Percentiles rank a stretch among this genome's conserved stretches.
Evolutionary conservation across 2,797 vertebrate genomes (phyloP).

Genomic region (Hybognathus amarus): DNA sequence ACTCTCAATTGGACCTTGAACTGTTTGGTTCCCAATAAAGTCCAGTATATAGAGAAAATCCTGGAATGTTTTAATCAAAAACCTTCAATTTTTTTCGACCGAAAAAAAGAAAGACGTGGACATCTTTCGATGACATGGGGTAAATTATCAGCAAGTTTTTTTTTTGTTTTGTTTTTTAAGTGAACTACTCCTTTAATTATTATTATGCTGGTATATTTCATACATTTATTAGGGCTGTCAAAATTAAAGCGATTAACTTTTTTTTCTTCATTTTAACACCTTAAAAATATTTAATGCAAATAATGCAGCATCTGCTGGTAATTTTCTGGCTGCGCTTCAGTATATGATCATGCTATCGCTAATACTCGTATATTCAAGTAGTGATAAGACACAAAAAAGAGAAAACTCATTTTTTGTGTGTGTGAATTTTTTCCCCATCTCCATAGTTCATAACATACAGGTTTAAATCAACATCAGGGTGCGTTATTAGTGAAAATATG

Average conservation of each 20-base stretch:
- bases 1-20: too few relatives aligned
- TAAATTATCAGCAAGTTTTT: too few relatives aligned
- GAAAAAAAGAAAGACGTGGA: too few relatives aligned
- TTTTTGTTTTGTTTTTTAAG: too few relatives aligned
- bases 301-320: background rate
- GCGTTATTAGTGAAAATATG: background rate
- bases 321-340: background rate
- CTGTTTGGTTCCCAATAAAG: too few relatives aligned
- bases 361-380: background rate
- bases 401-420: background rate
- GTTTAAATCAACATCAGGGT: background rate
- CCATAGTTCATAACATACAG: background rate
- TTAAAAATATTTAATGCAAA: background rate
- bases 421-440: background rate
- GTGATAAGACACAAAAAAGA: background rate
- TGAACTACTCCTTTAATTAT: too few relatives aligned
- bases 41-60: too few relatives aligned
- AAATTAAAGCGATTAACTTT: background rate
- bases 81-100: too few relatives aligned
- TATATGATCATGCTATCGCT: background rate
- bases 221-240: background rate
- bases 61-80: too few relatives aligned
- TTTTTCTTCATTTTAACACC: rapidly evolving
- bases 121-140: too few relatives aligned
- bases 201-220: background rate